Conservation (phyloP, 1,140 invertebrate genomes). For the Elymnias hypermnestra region DNA sequence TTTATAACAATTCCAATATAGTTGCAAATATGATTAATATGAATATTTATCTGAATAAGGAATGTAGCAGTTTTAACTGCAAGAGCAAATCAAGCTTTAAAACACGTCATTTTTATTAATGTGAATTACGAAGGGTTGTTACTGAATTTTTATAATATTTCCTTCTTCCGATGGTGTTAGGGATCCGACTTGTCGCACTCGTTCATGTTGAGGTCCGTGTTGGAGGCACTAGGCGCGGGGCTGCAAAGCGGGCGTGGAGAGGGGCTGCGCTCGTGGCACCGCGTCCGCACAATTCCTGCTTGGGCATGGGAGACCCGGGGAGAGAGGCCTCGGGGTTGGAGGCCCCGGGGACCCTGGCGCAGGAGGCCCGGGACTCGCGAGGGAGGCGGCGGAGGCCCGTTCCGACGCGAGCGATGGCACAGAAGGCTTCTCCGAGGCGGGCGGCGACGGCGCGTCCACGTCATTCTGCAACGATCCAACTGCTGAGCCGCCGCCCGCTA, state of each 20-base stretch:
- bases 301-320: too few relatives aligned
- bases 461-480: conserved; percentile 71
- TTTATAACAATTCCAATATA: too few relatives aligned
- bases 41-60: too few relatives aligned
- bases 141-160: too few relatives aligned
- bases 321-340: too few relatives aligned
- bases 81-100: too few relatives aligned
- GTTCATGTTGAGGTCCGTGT: conserved; percentile 31
- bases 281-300: conserved; percentile 23
- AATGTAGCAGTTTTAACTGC: too few relatives aligned
- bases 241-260: conserved; percentile 24
- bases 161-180: too few relatives aligned
- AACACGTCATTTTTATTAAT: too few relatives aligned
- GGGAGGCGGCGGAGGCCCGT: conserved; percentile 21
- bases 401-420: conserved; percentile 22
- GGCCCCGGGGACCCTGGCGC: conserved; percentile 1
- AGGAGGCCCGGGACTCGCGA: conserved; percentile 1
- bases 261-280: conserved; percentile 11
- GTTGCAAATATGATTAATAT: too few relatives aligned
- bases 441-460: conserved; percentile 64
- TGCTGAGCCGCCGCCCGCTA: conserved; percentile 60
- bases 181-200: conserved; percentile 17
- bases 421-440: conserved; percentile 35
- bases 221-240: conserved; percentile 32
- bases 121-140: too few relatives aligned